phyloP scores from a whole-genome alignment of 2,888 invertebrate genomes.

The Folsomia candida region DNA sequence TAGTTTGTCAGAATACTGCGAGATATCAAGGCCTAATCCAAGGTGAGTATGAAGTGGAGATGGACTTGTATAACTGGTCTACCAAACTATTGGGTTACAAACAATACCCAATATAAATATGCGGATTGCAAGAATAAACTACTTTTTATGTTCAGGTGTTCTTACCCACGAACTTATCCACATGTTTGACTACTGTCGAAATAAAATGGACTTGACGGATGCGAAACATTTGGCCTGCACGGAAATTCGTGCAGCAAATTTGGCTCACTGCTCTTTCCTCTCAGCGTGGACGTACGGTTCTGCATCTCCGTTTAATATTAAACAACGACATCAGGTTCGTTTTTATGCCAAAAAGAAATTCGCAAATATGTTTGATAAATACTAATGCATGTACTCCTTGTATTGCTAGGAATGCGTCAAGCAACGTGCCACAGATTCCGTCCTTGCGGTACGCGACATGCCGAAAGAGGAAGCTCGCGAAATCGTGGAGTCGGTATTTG shows the following conservation, averaged over 20 bases:
- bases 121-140: too few relatives aligned
- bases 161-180: conserved; percentile 91
- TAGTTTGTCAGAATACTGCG: conserved; percentile 85
- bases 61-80: too few relatives aligned
- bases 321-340: conserved; percentile 77
- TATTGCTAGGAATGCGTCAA: conserved; percentile 85
- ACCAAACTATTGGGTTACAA: too few relatives aligned
- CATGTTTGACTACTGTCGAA: conserved; percentile 91
- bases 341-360: not conserved
- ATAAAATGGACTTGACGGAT: conserved; percentile 83
- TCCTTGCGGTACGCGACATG: conserved; percentile 76
- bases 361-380: too few relatives aligned
- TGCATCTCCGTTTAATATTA: conserved; percentile 69
- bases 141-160: conserved; percentile 55
- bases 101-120: too few relatives aligned
- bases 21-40: conserved; percentile 68
- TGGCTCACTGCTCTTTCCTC: conserved; percentile 85
- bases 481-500: conserved; percentile 82
- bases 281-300: conserved; percentile 77
- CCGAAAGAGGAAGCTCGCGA: conserved; percentile 67
- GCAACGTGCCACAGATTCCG: conserved; percentile 78
- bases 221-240: conserved; percentile 91
- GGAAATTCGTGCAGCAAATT: conserved; percentile 89
- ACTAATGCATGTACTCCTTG: too few relatives aligned
- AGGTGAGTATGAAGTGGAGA: conserved; percentile 81